These are phyloP conservation scores for Ctenodactylus gundi DNA, from an alignment of 2,113 vertebrate genomes.

Conservation along the genomic window DNA sequence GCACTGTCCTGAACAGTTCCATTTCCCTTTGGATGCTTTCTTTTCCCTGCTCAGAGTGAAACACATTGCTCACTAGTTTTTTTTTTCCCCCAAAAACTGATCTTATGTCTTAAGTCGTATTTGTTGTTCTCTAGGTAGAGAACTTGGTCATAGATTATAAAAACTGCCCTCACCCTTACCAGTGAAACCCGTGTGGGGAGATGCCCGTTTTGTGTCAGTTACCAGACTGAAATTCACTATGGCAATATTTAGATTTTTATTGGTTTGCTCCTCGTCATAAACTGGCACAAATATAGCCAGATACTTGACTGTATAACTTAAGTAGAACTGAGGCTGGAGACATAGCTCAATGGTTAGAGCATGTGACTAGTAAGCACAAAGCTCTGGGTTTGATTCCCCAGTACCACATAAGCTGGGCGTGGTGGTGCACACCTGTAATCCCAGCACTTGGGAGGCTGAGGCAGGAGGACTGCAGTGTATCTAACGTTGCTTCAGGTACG, in stretches of 20 bases:
- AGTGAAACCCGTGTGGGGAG: neutral
- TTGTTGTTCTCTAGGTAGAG: neutral
- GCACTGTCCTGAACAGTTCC: neutral
- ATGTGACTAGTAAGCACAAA: no score
- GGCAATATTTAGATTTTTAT: neutral
- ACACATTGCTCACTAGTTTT: neutral
- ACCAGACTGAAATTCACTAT: neutral
- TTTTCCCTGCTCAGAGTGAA: constrained; percentile 26
- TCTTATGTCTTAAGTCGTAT: neutral
- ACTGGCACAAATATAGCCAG: neutral
- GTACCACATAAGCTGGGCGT: no score
- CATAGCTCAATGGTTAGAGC: no score
- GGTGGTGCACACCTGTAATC: no score
- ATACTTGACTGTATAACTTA: neutral
- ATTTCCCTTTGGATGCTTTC: neutral
- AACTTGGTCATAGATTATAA: constrained; percentile 1
- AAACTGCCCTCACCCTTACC: neutral
- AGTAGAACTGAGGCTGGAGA: no score
- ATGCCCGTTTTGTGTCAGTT: neutral
- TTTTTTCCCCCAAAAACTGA: neutral
- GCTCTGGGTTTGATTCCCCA: no score
- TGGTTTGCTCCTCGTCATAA: neutral
- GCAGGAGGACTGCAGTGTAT: no score
- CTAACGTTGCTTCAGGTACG: no score
- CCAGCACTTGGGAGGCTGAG: no score